Evolutionary conservation across 2,113 vertebrate species (phyloP).

Genomic region (Talpa occidentalis): DNA sequence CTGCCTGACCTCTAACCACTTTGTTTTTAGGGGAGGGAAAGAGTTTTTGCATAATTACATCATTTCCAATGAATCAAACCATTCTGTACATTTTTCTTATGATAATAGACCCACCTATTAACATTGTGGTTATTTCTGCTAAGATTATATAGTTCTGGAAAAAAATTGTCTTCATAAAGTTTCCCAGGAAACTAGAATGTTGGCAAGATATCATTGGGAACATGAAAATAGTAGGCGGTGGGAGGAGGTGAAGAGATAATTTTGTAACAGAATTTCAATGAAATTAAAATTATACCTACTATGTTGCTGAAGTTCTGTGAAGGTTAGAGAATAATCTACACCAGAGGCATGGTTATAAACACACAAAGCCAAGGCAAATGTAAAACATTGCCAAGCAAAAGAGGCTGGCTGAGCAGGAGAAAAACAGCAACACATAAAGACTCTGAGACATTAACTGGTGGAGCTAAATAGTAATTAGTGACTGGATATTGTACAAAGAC

Average conservation of each 20-base stretch:
- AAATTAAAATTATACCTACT: slow-evolving; percentile 54
- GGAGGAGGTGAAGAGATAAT: neutral
- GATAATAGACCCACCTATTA: slow-evolving; percentile 54
- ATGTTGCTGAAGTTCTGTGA: slow-evolving; percentile 56
- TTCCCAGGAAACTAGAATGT: slow-evolving; percentile 68
- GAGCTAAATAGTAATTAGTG: slow-evolving; percentile 75
- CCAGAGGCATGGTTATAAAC: slow-evolving; percentile 56
- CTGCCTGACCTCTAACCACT: neutral
- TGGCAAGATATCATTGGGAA: slow-evolving; percentile 57
- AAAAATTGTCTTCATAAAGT: slow-evolving; percentile 54
- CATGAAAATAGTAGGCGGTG: neutral
- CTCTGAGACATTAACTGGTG: slow-evolving; percentile 42
- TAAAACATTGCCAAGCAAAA: slow-evolving; percentile 43
- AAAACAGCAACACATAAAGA: slow-evolving; percentile 62
- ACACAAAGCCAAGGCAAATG: slow-evolving; percentile 20
- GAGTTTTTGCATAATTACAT: neutral
- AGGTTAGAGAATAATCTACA: slow-evolving; percentile 2
- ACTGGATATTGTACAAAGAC: slow-evolving; percentile 72
- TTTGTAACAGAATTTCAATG: slow-evolving; percentile 59
- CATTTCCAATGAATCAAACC: slow-evolving; percentile 29
- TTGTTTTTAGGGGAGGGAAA: slow-evolving; percentile 12
- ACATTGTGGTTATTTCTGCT: slow-evolving; percentile 44
- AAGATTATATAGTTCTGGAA: slow-evolving; percentile 55
- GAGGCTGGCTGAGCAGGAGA: slow-evolving; percentile 33
- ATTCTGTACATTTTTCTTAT: slow-evolving; percentile 37